Evolutionary conservation across 1,140 invertebrate genomes (phyloP).

Genomic region (Papilio glaucus): DNA sequence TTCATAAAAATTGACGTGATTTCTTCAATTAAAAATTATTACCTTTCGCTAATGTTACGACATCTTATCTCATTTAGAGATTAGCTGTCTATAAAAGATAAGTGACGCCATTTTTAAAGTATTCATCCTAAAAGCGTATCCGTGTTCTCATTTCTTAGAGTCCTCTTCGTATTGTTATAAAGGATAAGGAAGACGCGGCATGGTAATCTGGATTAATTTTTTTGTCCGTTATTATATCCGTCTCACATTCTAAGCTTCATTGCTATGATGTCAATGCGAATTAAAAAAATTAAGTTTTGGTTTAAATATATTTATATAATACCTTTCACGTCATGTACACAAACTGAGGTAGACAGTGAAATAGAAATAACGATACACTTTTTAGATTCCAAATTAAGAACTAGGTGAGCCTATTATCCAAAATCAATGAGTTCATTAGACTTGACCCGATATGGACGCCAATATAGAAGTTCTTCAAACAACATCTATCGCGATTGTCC

Average conservation of each 20-base stretch:
- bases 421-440: too few species aligned
- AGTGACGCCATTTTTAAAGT: conserved; percentile 34
- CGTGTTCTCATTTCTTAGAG: conserved; percentile 37
- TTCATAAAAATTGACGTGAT: background rate
- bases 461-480: too few species aligned
- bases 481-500: too few species aligned
- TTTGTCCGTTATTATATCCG: conserved; percentile 23
- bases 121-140: conserved; percentile 38
- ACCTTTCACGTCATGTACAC: background rate
- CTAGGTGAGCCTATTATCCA: too few species aligned
- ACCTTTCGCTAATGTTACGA: conserved; percentile 9
- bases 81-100: conserved; percentile 22
- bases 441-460: too few species aligned
- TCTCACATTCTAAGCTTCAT: conserved; percentile 17
- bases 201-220: conserved; percentile 34
- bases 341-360: too few species aligned
- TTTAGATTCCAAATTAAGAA: too few species aligned
- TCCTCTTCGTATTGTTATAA: conserved; percentile 36
- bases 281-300: background rate
- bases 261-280: background rate
- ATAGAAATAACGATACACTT: too few species aligned
- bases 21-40: background rate
- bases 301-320: background rate
- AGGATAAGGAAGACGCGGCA: conserved; percentile 32
- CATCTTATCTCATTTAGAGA: conserved; percentile 13